Base-by-base conservation (phyloP, 2,888 invertebrate genomes). In the Drosophila affinis region DNA sequence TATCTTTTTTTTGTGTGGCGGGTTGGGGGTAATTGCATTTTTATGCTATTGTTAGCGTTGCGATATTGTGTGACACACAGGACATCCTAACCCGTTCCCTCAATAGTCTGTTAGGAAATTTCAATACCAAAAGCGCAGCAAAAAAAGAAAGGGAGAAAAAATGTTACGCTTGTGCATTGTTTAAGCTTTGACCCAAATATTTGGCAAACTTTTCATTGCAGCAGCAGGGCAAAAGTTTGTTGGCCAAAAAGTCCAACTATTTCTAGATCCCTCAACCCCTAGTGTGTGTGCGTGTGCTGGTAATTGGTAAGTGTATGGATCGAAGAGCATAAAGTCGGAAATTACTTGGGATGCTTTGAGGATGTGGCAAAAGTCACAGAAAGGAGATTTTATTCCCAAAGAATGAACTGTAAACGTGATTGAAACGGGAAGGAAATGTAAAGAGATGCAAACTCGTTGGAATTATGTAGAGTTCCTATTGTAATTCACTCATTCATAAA, bases 11-110 rank as follows among this genome's bases (percentile, higher is more conserved):
- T 55, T 3, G 18, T 62, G 76, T 55, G 3, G 27, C 62, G 76
- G 69, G 63, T 55, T 39, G 7, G 68, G 58, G 77, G 83, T 85
- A 85, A 85, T 85, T 88, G 87, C 85, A 88, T 81, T 85, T 85
- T 86, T 88, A 88, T 88, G 88, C 84, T 67, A 75, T 79, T 76
- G 76, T 72, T 72, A 45, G 59, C 62, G 24, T 51, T 29, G 17
- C 39, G 59, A 63, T 29, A 49, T 57, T 60, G 67, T 39, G 39
- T 39, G 39, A 39, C 39, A 80, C 83, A 73, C 47, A 56, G 55
- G 12, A 14, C 14, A 39, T 39, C 44, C 45, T 54, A 53, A 54
- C 45, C 45, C 32, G 17, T 39, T 39, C n/a, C 24, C 64, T 53
- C 71, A 29, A 53, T 52, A 69, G 51, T 65, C 60, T 51, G 44